Conservation (phyloP, 1,140 invertebrate species). For the Drosophila rufa region DNA sequence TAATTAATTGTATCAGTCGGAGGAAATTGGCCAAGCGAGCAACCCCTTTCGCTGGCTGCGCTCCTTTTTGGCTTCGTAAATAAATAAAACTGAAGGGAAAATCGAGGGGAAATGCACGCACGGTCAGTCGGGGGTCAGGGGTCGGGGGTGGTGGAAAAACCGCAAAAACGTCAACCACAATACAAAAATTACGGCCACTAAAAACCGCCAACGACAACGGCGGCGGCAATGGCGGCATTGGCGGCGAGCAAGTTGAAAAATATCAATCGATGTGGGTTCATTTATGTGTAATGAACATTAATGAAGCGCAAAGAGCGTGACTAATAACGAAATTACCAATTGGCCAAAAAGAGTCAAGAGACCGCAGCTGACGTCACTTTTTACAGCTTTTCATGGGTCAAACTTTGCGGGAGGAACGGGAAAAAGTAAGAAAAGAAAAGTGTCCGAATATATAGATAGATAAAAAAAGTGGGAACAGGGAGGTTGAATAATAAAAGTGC, state of each 20-base stretch:
- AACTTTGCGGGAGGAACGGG: conserved; percentile 6
- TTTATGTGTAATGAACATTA: conserved; percentile 84
- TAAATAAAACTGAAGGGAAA: conserved; percentile 50
- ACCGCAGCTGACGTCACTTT: conserved; percentile 34
- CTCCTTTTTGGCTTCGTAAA: conserved; percentile 51
- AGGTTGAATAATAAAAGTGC: conserved; percentile 70
- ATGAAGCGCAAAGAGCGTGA: conserved; percentile 84
- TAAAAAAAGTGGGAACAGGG: background rate
- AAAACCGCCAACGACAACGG: conserved; percentile 60
- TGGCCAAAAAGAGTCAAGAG: conserved; percentile 68
- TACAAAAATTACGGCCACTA: conserved; percentile 60
- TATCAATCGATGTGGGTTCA: conserved; percentile 84
- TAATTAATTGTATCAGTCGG: conserved; percentile 73
- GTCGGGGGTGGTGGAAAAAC: conserved; percentile 24
- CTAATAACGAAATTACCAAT: conserved; percentile 83
- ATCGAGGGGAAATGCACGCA: conserved; percentile 29
- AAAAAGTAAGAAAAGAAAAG: conserved; percentile 6
- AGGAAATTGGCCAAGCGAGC: conserved; percentile 50
- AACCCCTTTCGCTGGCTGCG: conserved; percentile 54
- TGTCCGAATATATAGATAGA: background rate
- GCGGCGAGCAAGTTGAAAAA: conserved; percentile 54
- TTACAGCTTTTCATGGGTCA: conserved; percentile 3
- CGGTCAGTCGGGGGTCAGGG: background rate
- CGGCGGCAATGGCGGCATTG: conserved; percentile 28
- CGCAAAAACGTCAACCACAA: conserved; percentile 80